Evolutionary conservation across 2,113 vertebrate genomes (phyloP), one percentile per base, ranked within the genome.

Genomic region (Cervus canadensis): DNA sequence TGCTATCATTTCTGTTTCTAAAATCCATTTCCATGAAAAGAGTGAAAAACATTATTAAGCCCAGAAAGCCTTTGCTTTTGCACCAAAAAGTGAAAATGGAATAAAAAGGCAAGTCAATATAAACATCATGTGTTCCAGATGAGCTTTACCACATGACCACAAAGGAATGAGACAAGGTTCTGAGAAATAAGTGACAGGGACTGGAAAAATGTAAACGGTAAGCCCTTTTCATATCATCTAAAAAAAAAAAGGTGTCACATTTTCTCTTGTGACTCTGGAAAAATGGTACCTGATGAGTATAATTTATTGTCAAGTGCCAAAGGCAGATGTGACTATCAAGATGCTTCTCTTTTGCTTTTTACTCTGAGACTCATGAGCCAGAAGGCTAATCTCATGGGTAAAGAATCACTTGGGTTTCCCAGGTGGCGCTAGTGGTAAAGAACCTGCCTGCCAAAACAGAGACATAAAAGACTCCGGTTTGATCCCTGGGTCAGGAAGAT

Each of bases 1-100:
- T 50, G 52, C 92, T 96, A 90, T 97, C 95, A 95, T 95, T 97
- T 97, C 36, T 92, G 48, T 76, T 64, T 96, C 94, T 97, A 82
- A 92, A 97, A 97, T 54, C 11, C 52, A 84, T 78, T 83, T 79
- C 94, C 76, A 95, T 94, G 78, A 94, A 85, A 89, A 95, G 45
- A 85, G 82, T 54, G n/a, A 96, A 84, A 97, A 83, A 30, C 45
- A 88, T 83, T 67, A 91, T 12, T 19, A 59, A 88, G 40, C 33
- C 78, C 79, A 19, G 12, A 62, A 95, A 87, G 93, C 21, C 60
- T 91, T 95, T 94, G 67, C 26, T 97, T 96, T 98, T 67, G 94
- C 12, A 67, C n/a, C 67, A 54, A 93, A 94, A 87, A 97, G 19
- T 96, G 84, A 95, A 97, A 89, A 97, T 92, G 71, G 56, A 96